Evolutionary conservation across 2,113 vertebrate species (phyloP).

Genomic region (Dipodomys stephensi): DNA sequence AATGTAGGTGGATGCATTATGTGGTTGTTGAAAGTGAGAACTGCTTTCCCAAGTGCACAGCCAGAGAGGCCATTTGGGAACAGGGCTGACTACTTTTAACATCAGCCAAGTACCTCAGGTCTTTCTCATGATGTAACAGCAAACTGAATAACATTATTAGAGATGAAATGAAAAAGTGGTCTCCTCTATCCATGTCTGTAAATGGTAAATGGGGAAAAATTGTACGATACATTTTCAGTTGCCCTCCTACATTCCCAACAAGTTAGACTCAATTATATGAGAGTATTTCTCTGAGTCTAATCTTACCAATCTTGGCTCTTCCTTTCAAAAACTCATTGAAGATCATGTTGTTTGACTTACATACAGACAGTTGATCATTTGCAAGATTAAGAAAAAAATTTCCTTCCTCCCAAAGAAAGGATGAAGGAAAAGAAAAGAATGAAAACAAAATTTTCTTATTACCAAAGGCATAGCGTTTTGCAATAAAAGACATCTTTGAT

Average conservation of each 20-base stretch:
- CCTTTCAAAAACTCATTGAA: conserved; percentile 22
- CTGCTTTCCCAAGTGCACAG: background rate
- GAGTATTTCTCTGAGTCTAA: conserved; percentile 10
- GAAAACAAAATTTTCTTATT: background rate
- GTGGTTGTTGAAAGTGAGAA: background rate
- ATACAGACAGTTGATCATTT: background rate
- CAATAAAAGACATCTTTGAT: conserved; percentile 36
- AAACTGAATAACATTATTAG: conserved; percentile 3
- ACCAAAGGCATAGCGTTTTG: conserved; percentile 28
- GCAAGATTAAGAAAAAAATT: background rate
- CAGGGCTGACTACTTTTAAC: background rate
- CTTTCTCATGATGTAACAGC: background rate
- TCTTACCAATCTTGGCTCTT: conserved; percentile 17
- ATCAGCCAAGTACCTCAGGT: background rate
- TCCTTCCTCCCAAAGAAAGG: background rate
- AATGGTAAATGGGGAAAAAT: conserved; percentile 30
- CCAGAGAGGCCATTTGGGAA: background rate
- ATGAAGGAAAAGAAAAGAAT: background rate
- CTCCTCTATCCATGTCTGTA: background rate
- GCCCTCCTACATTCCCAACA: conserved; percentile 1
- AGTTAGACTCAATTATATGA: conserved; percentile 24
- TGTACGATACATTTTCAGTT: conserved; percentile 30
- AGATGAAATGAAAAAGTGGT: background rate
- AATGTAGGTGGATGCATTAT: background rate
- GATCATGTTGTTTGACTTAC: background rate